Evolutionary conservation across 2,797 vertebrate genomes (phyloP), one percentile per base, ranked within the genome.

Genomic region (Myotis planiceps): DNA sequence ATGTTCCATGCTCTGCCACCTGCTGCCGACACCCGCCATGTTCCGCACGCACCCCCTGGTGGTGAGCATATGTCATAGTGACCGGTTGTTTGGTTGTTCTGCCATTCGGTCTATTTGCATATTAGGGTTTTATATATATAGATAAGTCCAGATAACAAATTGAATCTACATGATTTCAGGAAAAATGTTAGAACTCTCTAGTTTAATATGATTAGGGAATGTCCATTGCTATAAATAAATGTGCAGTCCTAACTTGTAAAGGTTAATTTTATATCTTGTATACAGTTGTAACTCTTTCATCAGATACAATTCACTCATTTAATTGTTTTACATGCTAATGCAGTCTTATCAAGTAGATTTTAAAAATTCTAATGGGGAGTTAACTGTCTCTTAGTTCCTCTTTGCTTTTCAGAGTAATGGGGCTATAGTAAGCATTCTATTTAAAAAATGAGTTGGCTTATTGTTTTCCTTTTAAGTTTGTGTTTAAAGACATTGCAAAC

Each of bases 401-500:
- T 81, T 79, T 55, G 14, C 49, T 86, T 95, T 92, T 49, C 66
- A 75, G 49, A 82, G 32, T 72, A 60, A 88, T 25, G 23, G 27
- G 4, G 32, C n/a, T 91, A 2, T 51, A 39, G 27, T 55, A 53
- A 85, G 5, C 32, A 79, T 79, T 72, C 23, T 69, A 23, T 37
- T 25, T 25, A 55, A 79, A 95, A 93, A 90, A 45, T 42, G 10
- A 65, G 39, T 51, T 71, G 21, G 47, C 9, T 79, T 29, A 16
- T 42, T 92, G 5, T 60, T 66, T 68, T 29, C 32, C 25, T 60
- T 79, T 75, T 79, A 86, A 90, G n/a, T 76, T 58, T 82, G 15
- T 74, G 34, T 58, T 89, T 92, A 25, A 71, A 87, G n/a, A 69
- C 60, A 88, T 80, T 94, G 87, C 45, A 83, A n/a, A 94, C 34